phyloP scores from a whole-genome alignment of 23 tunicate species.

The Styela plicata region DNA sequence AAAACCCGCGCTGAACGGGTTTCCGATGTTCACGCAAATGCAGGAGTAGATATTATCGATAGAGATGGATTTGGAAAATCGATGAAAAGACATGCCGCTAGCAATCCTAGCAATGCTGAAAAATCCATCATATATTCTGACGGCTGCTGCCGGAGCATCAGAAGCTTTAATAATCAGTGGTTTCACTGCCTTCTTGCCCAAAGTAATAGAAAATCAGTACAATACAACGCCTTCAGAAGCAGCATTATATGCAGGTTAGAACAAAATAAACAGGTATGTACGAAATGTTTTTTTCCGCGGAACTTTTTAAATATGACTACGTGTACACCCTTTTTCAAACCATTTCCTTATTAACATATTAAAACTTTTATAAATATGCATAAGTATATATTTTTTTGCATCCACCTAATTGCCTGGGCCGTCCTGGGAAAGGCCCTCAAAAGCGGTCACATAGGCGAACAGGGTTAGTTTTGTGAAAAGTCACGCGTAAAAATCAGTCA shows the following conservation, averaged over 20 bases:
- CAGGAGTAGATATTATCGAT: constrained; percentile 47
- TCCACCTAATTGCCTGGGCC: too few species aligned
- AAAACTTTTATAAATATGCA: too few species aligned
- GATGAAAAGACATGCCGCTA: constrained; percentile 60
- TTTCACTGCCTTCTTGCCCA: constrained; percentile 89
- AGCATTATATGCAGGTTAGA: constrained; percentile 83
- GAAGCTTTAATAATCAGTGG: constrained; percentile 82
- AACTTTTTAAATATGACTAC: too few species aligned
- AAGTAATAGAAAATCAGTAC: constrained; percentile 84
- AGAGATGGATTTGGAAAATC: constrained; percentile 65
- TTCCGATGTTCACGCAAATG: constrained; percentile 52
- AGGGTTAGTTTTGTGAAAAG: too few species aligned
- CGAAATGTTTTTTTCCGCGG: too few species aligned
- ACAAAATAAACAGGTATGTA: too few species aligned
- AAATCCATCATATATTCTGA: constrained; percentile 68
- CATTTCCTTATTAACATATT: too few species aligned
- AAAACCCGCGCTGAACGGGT: constrained; percentile 24
- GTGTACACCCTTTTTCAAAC: too few species aligned
- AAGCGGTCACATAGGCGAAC: too few species aligned
- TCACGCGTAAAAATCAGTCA: too few species aligned
- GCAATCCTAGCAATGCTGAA: constrained; percentile 47
- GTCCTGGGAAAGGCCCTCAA: too few species aligned
- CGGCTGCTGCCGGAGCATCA: constrained; percentile 39
- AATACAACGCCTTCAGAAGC: constrained; percentile 81
- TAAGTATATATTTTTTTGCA: too few species aligned